A percentile compares a stretch with the other conserved stretches of the same genome.
Evolutionary conservation across 1,140 invertebrate genomes (phyloP).

Genomic region (Cyphomyrmex costatus): DNA sequence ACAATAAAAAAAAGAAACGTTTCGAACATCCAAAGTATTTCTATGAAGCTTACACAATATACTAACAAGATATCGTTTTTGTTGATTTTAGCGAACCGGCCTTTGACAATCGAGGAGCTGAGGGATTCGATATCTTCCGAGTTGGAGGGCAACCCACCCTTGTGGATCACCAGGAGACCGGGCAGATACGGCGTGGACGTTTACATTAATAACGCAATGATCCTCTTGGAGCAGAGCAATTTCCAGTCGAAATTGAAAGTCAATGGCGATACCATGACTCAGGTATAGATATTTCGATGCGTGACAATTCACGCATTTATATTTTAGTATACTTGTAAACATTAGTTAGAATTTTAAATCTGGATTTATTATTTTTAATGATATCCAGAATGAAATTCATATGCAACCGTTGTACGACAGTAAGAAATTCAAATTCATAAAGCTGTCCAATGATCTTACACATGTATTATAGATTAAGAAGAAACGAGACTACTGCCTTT

Average conservation of each 20-base stretch:
- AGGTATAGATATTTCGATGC: constrained; percentile 88
- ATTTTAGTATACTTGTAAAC: not conserved
- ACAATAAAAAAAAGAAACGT: constrained; percentile 22
- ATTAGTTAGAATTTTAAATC: not conserved
- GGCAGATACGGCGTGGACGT: constrained; percentile 88
- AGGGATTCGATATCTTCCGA: constrained; percentile 90
- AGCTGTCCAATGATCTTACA: not conserved
- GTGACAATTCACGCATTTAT: not conserved
- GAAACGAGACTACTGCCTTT: not conserved
- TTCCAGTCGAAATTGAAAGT: constrained; percentile 85
- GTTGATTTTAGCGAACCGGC: constrained; percentile 89
- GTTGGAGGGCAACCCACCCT: constrained; percentile 92
- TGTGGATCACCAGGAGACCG: constrained; percentile 91
- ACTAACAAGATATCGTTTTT: constrained; percentile 41
- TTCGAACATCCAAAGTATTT: constrained; percentile 22
- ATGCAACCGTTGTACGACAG: not conserved
- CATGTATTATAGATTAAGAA: not conserved
- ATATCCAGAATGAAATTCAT: not conserved
- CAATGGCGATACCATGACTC: constrained; percentile 88
- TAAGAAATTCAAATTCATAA: not conserved
- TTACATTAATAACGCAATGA: constrained; percentile 93
- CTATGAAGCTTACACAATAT: not conserved
- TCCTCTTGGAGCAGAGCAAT: constrained; percentile 91
- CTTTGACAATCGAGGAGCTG: constrained; percentile 90
- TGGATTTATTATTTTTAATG: not conserved